Evolutionary conservation across 1,140 invertebrate species (phyloP), one percentile per base, ranked within the genome.

Genomic region (Calosoma granatense): DNA sequence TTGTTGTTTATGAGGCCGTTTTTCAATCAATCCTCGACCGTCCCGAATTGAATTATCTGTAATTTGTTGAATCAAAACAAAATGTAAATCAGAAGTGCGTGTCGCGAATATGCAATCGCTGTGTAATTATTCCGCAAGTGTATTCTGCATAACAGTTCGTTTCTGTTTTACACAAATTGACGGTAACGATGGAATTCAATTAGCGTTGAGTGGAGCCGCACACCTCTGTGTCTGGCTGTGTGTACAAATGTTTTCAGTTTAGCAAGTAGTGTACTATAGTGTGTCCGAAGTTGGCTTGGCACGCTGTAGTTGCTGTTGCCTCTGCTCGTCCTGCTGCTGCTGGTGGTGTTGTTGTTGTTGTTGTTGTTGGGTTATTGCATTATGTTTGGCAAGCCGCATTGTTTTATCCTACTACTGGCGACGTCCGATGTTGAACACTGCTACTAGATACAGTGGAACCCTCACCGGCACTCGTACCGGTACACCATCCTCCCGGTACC

Each of bases 351-450:
- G 26, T 30, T 30, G 6, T 30, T n/a, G n/a, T n/a, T n/a, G n/a
- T n/a, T n/a, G n/a, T n/a, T 36, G 6, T n/a, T 6, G 26, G 41
- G 41, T 47, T 47, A 47, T 47, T 47, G 41, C 41, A 47, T 47
- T 47, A 47, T 17, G 41, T 17, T 47, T 17, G 41, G 15, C 41
- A 17, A 36, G 17, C 41, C 6, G 41, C 41, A 12, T 47, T 47
- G 41, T 47, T 47, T 47, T 36, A 36, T n/a, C 6, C n/a, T 9
- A 9, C 26, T 36, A 9, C 26, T 36, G 6, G 26, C 26, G 6
- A n/a, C 6, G 26, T 36, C 26, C n/a, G n/a, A n/a, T n/a, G n/a
- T n/a, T n/a, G n/a, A n/a, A n/a, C n/a, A n/a, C n/a, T n/a, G n/a
- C n/a, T n/a, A n/a, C n/a, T n/a, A n/a, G n/a, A n/a, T n/a, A n/a